Evolutionary conservation across 1,140 invertebrate genomes (phyloP).

Genomic region (Sycophaga agraensis): DNA sequence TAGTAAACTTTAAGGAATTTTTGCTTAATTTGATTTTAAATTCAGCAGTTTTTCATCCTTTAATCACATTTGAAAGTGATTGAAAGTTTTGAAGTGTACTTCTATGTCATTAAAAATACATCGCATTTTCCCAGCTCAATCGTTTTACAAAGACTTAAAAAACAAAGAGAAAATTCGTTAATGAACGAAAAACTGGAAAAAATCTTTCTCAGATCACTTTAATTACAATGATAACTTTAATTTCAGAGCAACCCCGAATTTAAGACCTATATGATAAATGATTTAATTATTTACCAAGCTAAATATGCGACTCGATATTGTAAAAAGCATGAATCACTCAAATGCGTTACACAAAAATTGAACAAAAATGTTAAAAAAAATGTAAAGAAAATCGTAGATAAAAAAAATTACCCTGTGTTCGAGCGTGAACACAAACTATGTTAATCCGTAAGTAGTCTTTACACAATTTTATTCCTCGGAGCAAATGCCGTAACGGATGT

Average conservation of each 20-base stretch:
- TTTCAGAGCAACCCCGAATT: conserved; percentile 25
- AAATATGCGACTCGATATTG: neutral
- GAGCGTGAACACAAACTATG: conserved; percentile 5
- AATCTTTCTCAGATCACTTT: conserved; percentile 19
- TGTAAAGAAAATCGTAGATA: neutral
- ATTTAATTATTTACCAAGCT: conserved; percentile 6
- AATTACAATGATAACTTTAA: too few species aligned
- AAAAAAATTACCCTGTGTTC: neutral
- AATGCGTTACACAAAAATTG: neutral
- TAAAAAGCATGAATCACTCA: conserved; percentile 6
- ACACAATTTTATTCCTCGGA: conserved; percentile 7
- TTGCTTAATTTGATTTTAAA: too few species aligned
- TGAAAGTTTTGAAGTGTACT: neutral
- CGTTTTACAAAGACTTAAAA: conserved; percentile 9
- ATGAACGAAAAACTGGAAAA: conserved; percentile 16
- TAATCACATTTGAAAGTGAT: too few species aligned
- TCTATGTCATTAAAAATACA: neutral
- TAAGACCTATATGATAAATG: conserved; percentile 11
- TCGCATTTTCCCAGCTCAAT: conserved; percentile 3
- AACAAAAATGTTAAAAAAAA: neutral
- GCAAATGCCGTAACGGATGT: neutral
- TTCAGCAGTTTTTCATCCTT: too few species aligned
- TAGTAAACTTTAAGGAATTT: too few species aligned
- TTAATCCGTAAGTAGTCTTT: conserved; percentile 21
- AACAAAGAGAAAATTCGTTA: conserved; percentile 27